phyloP scores from a whole-genome alignment of 2,888 invertebrate genomes.

The Zygogramma bicolorata region DNA sequence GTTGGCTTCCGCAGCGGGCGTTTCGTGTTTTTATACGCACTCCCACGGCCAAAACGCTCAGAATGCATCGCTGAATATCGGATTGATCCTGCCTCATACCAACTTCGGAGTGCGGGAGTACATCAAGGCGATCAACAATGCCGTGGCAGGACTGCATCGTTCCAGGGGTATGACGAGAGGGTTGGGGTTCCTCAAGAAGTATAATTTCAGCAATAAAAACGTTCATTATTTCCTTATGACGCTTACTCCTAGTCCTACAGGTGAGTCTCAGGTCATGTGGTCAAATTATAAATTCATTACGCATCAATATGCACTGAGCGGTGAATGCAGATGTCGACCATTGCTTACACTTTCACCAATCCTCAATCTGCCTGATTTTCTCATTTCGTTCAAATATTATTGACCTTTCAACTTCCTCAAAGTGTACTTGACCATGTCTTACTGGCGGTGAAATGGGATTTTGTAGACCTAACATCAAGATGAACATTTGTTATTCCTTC shows the following conservation, averaged over 20 bases:
- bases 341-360: too few relatives aligned
- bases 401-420: too few relatives aligned
- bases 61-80: slow-evolving; percentile 67
- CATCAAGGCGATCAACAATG: slow-evolving; percentile 74
- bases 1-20: slow-evolving; percentile 45
- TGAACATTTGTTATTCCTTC: too few relatives aligned
- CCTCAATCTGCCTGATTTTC: too few relatives aligned
- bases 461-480: too few relatives aligned
- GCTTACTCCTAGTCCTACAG: slow-evolving; percentile 81
- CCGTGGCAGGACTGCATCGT: slow-evolving; percentile 72
- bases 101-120: slow-evolving; percentile 77
- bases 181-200: slow-evolving; percentile 74
- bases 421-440: too few relatives aligned
- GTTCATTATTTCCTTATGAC: slow-evolving; percentile 77
- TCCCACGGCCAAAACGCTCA: slow-evolving; percentile 43
- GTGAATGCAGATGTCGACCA: too few relatives aligned
- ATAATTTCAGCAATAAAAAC: slow-evolving; percentile 73
- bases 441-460: too few relatives aligned
- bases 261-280: slow-evolving; percentile 66
- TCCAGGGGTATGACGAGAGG: slow-evolving; percentile 69
- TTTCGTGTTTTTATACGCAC: slow-evolving; percentile 52
- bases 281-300: too few relatives aligned
- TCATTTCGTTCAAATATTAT: too few relatives aligned
- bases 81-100: slow-evolving; percentile 74
- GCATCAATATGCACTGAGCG: too few relatives aligned